Evolutionary conservation across 2,797 vertebrate species (phyloP).

Genomic region (Antennarius maculatus): DNA sequence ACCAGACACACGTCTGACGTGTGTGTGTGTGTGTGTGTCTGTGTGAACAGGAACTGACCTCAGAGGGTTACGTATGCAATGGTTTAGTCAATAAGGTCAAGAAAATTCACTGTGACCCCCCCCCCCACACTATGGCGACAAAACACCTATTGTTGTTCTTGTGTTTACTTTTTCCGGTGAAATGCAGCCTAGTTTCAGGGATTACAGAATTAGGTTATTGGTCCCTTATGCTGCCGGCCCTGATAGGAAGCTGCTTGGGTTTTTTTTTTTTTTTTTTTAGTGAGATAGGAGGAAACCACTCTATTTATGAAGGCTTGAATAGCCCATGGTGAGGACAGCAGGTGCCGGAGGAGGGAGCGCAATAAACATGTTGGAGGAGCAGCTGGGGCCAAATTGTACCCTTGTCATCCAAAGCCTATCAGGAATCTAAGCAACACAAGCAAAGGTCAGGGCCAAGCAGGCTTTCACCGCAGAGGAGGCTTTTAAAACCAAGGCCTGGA

Average conservation of each 20-base stretch:
- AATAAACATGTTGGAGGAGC: conserved; percentile 76
- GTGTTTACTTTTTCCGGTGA: conserved; percentile 44
- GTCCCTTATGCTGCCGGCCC: conserved; percentile 53
- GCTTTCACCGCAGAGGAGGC: conserved; percentile 66
- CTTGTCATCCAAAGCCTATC: conserved; percentile 77
- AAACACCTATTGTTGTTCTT: conserved; percentile 55
- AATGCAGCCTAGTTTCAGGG: conserved; percentile 61
- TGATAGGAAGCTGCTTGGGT: conserved; percentile 32
- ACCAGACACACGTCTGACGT: too few relatives aligned
- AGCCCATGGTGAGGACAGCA: conserved; percentile 64
- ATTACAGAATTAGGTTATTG: conserved; percentile 73
- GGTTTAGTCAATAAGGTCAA: too few relatives aligned
- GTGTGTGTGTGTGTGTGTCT: too few relatives aligned
- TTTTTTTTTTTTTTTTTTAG: conserved; percentile 17
- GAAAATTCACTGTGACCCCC: too few relatives aligned
- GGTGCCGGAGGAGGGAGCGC: conserved; percentile 68
- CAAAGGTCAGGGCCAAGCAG: conserved; percentile 75
- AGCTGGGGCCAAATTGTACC: conserved; percentile 79
- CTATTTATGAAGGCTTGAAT: conserved; percentile 61
- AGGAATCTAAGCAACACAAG: conserved; percentile 71
- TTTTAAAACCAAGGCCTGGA: conserved; percentile 61
- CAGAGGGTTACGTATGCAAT: too few relatives aligned
- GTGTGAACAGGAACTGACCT: too few relatives aligned
- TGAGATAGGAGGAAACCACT: conserved; percentile 48
- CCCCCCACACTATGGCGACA: background rate